Evolutionary conservation across 2,113 vertebrate genomes (phyloP), one percentile per base, ranked within the genome.

Genomic region (Butastur rufipennis): DNA sequence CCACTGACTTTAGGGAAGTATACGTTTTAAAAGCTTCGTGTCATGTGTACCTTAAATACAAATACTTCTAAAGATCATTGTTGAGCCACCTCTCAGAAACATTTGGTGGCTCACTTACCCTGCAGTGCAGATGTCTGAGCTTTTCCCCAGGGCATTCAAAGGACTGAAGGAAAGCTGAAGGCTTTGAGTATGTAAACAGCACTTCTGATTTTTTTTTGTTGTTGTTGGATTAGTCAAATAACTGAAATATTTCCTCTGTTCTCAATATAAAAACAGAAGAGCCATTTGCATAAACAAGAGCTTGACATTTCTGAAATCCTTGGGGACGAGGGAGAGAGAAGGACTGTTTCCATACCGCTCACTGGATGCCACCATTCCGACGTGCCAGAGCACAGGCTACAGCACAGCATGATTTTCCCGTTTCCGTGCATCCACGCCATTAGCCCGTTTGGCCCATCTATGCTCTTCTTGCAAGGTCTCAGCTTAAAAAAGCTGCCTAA

Each of bases 401-500:
- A 34, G 40, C 85, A 11, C 38, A 12, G 47, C 5, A 2, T 0
- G 27, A 22, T 34, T 71, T 55, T 13, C 29, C 8, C 2, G 23
- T 17, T n/a, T 63, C 47, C 3, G 0, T 3, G 14, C 5, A 12
- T 19, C 48, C 10, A 0, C 6, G 42, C 45, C 26, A 2, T 9
- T 11, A 53, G 7, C 45, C 26, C 4, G 3, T 7, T 17, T 11
- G 55, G 55, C 25, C 11, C 7, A 48, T 4, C 31, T 6, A 2
- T 5, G n/a, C 31, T 21, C 20, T 26, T 21, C 25, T 21, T 32
- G 59, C 21, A 17, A 25, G 20, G 36, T 17, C 31, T 73, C 32
- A 16, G 48, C 40, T 23, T 16, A 16, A 20, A 50, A 16, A 20
- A 50, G 26, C 36, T 9, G 77, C 52, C 43, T 12, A 8, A 38